A percentile compares a stretch with the other conserved stretches of the same genome.
These are phyloP conservation scores for Brachionus koreanus DNA, from an alignment of 1,140 invertebrate genomes.

Conservation along the genomic window DNA sequence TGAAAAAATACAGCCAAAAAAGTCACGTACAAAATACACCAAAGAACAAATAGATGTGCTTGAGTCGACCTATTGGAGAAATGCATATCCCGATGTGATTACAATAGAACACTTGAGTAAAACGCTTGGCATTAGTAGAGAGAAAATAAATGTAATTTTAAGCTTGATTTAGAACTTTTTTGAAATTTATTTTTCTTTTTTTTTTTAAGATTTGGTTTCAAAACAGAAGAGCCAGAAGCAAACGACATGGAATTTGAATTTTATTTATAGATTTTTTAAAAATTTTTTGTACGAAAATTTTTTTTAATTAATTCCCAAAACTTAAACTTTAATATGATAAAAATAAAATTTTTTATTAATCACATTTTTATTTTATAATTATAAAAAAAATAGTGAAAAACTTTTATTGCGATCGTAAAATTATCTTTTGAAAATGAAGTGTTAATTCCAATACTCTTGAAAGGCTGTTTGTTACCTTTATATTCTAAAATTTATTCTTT, in stretches of 20 bases:
- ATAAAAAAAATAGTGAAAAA: too few species aligned
- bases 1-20: slow-evolving; percentile 41
- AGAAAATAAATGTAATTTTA: slow-evolving; percentile 34
- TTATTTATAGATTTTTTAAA: not conserved
- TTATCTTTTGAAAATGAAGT: too few species aligned
- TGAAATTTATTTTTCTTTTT: not conserved
- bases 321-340: not conserved
- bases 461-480: too few species aligned
- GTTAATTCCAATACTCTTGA: too few species aligned
- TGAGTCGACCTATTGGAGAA: slow-evolving; percentile 33
- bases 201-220: slow-evolving; percentile 39
- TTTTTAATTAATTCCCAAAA: not conserved
- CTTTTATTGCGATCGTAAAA: too few species aligned
- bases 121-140: slow-evolving; percentile 4
- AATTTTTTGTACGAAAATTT: not conserved
- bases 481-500: too few species aligned
- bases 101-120: slow-evolving; percentile 31
- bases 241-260: slow-evolving; percentile 7
- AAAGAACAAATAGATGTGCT: slow-evolving; percentile 43
- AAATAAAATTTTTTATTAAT: too few species aligned
- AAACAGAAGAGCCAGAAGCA: slow-evolving; percentile 36
- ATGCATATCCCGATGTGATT: slow-evolving; percentile 39
- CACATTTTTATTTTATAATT: too few species aligned
- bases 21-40: slow-evolving; percentile 34
- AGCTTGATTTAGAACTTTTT: not conserved